Percentiles rank a stretch among this genome's conserved stretches.
Evolutionary conservation across 2,797 vertebrate species (phyloP).

Genomic region (Tamandua tetradactyla): DNA sequence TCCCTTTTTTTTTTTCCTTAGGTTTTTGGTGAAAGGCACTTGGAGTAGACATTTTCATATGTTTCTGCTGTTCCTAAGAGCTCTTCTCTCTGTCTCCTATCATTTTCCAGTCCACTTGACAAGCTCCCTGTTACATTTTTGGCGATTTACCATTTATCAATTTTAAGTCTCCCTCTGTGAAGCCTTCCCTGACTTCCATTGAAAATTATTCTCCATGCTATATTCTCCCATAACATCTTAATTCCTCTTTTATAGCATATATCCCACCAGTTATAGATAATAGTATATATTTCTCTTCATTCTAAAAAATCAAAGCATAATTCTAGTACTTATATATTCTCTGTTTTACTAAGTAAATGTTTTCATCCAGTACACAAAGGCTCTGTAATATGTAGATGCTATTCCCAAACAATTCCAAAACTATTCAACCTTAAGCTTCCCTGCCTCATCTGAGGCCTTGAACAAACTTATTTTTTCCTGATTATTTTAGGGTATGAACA

Average conservation of each 20-base stretch:
- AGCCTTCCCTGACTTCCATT: not conserved
- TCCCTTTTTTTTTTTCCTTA: not conserved
- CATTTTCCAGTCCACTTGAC: not conserved
- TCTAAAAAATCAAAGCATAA: not conserved
- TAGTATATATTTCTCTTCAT: slow-evolving; percentile 22
- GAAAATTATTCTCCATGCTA: not conserved
- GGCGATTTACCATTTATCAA: not conserved
- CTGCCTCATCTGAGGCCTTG: not conserved
- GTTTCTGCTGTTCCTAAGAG: not conserved
- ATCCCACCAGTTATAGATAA: slow-evolving; percentile 7
- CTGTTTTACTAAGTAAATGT: not conserved
- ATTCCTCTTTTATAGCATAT: not conserved
- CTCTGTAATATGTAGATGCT: not conserved
- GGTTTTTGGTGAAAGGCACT: not conserved
- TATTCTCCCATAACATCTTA: not conserved
- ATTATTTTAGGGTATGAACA: not conserved
- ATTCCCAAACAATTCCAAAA: slow-evolving; percentile 30
- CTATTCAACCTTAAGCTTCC: not conserved
- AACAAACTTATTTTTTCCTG: not conserved
- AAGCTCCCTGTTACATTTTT: not conserved
- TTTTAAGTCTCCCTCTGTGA: slow-evolving; percentile 22
- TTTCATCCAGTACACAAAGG: not conserved
- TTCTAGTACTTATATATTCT: not conserved
- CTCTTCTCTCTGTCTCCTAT: not conserved
- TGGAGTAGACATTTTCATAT: not conserved